phyloP scores from a whole-genome alignment of 2,797 vertebrate genomes.

The Lacerta bilineata region DNA sequence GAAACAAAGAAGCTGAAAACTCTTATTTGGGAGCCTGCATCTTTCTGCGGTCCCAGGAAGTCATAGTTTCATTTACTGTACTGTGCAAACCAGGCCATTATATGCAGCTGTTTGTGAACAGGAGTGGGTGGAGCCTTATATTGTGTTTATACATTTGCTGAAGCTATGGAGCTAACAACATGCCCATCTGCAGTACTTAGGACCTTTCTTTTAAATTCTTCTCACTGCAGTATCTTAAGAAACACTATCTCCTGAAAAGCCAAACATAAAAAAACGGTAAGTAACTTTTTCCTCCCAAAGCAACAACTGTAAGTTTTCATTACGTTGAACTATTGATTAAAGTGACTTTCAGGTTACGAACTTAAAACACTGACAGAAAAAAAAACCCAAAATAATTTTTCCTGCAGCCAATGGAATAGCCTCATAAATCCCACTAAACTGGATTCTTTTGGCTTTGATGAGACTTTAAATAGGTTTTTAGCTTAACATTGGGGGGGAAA shows the following conservation, averaged over 20 bases:
- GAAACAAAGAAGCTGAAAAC: too few relatives aligned
- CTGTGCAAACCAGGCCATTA: neutral
- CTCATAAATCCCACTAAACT: slow-evolving; percentile 12
- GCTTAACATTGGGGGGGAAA: neutral
- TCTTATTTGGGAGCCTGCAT: too few relatives aligned
- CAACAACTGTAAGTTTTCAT: slow-evolving; percentile 28
- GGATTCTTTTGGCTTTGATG: slow-evolving; percentile 1
- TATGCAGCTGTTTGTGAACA: neutral
- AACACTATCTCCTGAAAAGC: slow-evolving; percentile 37
- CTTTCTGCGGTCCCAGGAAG: too few relatives aligned
- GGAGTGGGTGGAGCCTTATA: neutral
- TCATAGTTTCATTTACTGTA: too few relatives aligned
- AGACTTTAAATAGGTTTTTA: slow-evolving; percentile 24
- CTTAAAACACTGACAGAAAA: slow-evolving; percentile 12
- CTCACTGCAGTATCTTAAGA: neutral
- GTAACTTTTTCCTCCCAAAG: slow-evolving; percentile 28
- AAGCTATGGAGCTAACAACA: neutral
- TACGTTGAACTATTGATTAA: slow-evolving; percentile 39
- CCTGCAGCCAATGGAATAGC: neutral
- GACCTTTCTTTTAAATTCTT: neutral
- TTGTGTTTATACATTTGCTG: neutral
- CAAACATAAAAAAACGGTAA: slow-evolving; percentile 45
- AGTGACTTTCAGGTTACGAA: slow-evolving; percentile 14
- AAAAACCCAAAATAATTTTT: slow-evolving; percentile 1
- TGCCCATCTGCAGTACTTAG: neutral